Base-by-base conservation (phyloP, 37 sponge, comb jelly and placozoan genomes). In the Hexactinellida sp. region DNA sequence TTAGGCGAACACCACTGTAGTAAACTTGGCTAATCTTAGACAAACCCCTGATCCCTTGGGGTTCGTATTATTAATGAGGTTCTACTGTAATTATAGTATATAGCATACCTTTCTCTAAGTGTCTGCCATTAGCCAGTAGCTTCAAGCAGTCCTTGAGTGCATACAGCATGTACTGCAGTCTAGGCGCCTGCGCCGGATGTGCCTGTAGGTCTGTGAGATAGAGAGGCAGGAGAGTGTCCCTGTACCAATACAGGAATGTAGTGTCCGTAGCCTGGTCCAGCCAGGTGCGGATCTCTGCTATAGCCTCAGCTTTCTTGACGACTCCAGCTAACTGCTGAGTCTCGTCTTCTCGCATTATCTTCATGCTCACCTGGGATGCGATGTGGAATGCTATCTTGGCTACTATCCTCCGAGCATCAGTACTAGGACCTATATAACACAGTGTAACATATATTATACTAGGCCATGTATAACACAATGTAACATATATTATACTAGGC, bases 241-340 rank as follows among this genome's bases (percentile, higher is more conserved):
- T 92, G 82, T 97, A 96, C 99, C 99, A 97, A 86, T 92, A 93
- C 25, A 97, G 85, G 37, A 97, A 92, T 52, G 91, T 92, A 84
- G 94, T 93, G 87, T 97, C 95, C 87, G 91, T 92, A 19, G 88
- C 86, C 39, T 90, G 85, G 36, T 86, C 89, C 0, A 95, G 54
- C 55, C 92, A 92, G 82, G 9, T 13, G 19, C 37, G 39, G 1
- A 86, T 36, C 38, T 82, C 82, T 21, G 82, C 87, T 82, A 82
- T 28, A 7, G 82, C 82, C 38, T 86, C 87, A 9, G 76, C 37
- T 54, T 86, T 86, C 38, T 82, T 82, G 13, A 86, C 76, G 5
- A 36, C 82, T 28, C 76, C 36, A 34, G 76, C 24, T 36, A 86
- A 36, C 38, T 38, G 38, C n/a, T 37, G 39, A 5, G 39, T 21